Conservation (phyloP, 1,140 invertebrate genomes). For the Procambarus virginalis region DNA sequence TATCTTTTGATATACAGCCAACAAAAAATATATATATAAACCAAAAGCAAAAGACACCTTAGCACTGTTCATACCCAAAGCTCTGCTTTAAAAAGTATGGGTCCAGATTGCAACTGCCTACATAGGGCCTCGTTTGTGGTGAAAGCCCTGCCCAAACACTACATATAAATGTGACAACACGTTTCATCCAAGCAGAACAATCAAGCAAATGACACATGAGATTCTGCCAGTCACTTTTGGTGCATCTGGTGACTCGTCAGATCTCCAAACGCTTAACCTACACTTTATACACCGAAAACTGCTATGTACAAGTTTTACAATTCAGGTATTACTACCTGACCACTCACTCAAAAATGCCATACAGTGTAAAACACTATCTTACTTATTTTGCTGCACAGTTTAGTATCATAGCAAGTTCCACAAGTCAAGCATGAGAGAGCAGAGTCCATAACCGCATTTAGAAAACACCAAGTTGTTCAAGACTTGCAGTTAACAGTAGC, state of each 20-base stretch:
- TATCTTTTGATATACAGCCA: background rate
- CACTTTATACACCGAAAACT: constrained; percentile 65
- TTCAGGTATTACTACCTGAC: constrained; percentile 21
- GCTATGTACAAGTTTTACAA: constrained; percentile 57
- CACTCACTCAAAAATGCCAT: constrained; percentile 9
- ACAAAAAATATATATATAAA: background rate
- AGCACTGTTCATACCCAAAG: constrained; percentile 12
- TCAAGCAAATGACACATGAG: constrained; percentile 54
- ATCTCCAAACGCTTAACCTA: constrained; percentile 52
- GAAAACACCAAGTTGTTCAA: constrained; percentile 38
- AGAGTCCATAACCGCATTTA: constrained; percentile 30
- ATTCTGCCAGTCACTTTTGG: constrained; percentile 57
- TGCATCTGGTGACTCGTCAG: constrained; percentile 42
- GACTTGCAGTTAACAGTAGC: constrained; percentile 19
- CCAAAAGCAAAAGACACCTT: constrained; percentile 3
- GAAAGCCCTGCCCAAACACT: constrained; percentile 58
- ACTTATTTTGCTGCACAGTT: constrained; percentile 4
- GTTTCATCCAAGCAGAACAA: constrained; percentile 56
- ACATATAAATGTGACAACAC: constrained; percentile 48
- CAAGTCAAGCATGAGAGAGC: constrained; percentile 45
- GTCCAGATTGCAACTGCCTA: background rate
- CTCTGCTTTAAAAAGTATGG: background rate
- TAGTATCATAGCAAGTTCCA: constrained; percentile 21
- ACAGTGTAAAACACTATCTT: constrained; percentile 7
- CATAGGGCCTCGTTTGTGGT: background rate